These are phyloP conservation scores for Mythimna ferrago DNA, from an alignment of 2,888 invertebrate species.

Conservation along the genomic window DNA sequence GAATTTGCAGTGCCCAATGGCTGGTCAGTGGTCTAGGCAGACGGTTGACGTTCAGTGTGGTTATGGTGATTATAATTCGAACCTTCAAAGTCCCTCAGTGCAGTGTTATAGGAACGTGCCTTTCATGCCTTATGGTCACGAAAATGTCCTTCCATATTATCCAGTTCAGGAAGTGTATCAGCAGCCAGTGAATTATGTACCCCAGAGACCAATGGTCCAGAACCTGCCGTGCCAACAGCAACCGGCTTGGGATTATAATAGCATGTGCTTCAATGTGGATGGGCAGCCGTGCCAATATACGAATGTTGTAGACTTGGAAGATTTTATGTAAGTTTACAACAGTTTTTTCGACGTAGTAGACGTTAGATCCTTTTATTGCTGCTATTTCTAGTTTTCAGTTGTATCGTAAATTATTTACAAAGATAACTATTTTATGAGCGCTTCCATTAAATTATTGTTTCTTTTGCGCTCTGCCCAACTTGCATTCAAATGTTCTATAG, in stretches of 20 bases:
- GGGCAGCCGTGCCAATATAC: conserved; percentile 93
- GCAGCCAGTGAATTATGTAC: conserved; percentile 67
- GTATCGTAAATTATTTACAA: conserved; percentile 10
- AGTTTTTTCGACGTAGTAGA: not conserved
- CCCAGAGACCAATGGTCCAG: conserved; percentile 69
- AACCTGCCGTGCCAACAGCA: conserved; percentile 87
- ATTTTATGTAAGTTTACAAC: conserved; percentile 93
- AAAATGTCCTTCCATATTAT: conserved; percentile 71
- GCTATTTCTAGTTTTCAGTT: conserved; percentile 9
- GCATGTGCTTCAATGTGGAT: conserved; percentile 92
- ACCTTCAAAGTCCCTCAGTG: conserved; percentile 71
- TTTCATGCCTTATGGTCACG: conserved; percentile 66
- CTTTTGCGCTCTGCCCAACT: not conserved
- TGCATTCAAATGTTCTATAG: not conserved
- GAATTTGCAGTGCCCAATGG: conserved; percentile 81
- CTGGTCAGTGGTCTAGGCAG: conserved; percentile 78
- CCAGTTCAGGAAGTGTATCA: conserved; percentile 68
- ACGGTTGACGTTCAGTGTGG: conserved; percentile 69
- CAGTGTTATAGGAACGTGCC: conserved; percentile 77
- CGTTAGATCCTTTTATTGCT: not conserved
- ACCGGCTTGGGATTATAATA: conserved; percentile 91
- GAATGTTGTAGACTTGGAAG: conserved; percentile 93
- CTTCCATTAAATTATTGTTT: not conserved
- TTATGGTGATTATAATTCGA: conserved; percentile 72
- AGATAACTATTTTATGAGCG: not conserved